phyloP scores from a whole-genome alignment of 2,888 invertebrate species.

The Nomada goodeniana region DNA sequence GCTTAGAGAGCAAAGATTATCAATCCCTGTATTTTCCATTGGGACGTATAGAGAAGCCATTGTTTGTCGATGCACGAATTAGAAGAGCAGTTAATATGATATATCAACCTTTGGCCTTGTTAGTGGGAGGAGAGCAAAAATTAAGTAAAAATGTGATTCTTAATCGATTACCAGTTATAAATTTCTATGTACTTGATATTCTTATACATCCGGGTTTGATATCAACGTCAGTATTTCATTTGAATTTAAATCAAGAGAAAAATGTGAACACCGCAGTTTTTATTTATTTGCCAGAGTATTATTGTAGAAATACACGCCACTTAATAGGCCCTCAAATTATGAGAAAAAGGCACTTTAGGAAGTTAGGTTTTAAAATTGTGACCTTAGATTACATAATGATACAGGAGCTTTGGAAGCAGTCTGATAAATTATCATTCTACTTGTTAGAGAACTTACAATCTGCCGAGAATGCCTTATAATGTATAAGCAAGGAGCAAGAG shows the following conservation, averaged over 20 bases:
- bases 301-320: slow-evolving; percentile 86
- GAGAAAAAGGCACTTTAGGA: slow-evolving; percentile 87
- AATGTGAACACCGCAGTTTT: slow-evolving; percentile 86
- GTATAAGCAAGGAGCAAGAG: background rate
- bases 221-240: slow-evolving; percentile 81
- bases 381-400: slow-evolving; percentile 86
- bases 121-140: slow-evolving; percentile 85
- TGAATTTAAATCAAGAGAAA: slow-evolving; percentile 84
- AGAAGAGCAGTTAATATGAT: slow-evolving; percentile 85
- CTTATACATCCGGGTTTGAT: slow-evolving; percentile 85
- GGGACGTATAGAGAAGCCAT: slow-evolving; percentile 85
- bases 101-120: slow-evolving; percentile 82
- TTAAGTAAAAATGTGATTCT: slow-evolving; percentile 85
- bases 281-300: slow-evolving; percentile 88
- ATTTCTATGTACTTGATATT: slow-evolving; percentile 87
- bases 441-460: slow-evolving; percentile 84
- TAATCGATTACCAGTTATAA: slow-evolving; percentile 86
- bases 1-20: slow-evolving; percentile 87
- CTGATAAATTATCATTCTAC: slow-evolving; percentile 85
- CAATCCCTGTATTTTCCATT: slow-evolving; percentile 86
- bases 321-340: slow-evolving; percentile 88
- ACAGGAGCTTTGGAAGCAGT: slow-evolving; percentile 85
- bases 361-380: slow-evolving; percentile 88
- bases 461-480: slow-evolving; percentile 77
- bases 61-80: slow-evolving; percentile 86